Percentiles rank a stretch among this genome's conserved stretches.
Conservation (phyloP, 2,888 invertebrate species). For the Pandemis corylana region DNA sequence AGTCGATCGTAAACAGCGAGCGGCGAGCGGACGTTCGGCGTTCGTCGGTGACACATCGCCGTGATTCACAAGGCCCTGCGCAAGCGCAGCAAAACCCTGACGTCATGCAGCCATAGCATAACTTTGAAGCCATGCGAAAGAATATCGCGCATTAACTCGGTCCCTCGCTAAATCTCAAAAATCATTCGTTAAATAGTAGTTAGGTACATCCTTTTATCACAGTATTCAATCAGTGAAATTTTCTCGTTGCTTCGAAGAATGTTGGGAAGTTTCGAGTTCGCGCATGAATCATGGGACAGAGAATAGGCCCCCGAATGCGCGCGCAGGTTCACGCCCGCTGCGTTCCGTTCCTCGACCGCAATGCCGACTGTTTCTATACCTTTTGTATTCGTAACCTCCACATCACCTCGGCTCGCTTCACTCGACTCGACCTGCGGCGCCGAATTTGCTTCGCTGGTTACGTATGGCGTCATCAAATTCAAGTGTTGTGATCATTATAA, state of each 20-base stretch:
- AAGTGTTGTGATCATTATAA: neutral
- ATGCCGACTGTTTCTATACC: constrained; percentile 64
- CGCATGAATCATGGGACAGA: constrained; percentile 42
- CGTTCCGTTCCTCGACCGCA: constrained; percentile 74
- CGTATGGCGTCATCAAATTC: constrained; percentile 47
- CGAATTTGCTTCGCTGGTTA: constrained; percentile 60
- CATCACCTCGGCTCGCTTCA: constrained; percentile 61
- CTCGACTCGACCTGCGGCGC: constrained; percentile 46
- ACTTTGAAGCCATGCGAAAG: constrained; percentile 50
- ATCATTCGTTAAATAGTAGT: neutral
- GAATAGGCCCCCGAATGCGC: constrained; percentile 61
- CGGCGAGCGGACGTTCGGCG: constrained; percentile 50
- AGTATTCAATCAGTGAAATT: neutral
- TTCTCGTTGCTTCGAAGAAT: constrained; percentile 4
- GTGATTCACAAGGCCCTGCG: constrained; percentile 73
- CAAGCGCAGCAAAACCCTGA: constrained; percentile 71
- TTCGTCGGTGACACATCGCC: constrained; percentile 75
- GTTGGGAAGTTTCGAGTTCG: constrained; percentile 5
- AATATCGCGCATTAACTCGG: constrained; percentile 43
- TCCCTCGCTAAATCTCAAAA: neutral
- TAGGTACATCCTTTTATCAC: neutral
- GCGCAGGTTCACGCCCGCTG: constrained; percentile 62
- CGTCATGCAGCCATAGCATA: constrained; percentile 63
- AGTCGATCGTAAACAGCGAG: constrained; percentile 60
- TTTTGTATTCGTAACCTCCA: constrained; percentile 76